A percentile compares a stretch with the other conserved stretches of the same genome.
These are phyloP conservation scores for Scarus forsteni DNA, from an alignment of 2,797 vertebrate species.

Conservation along the genomic window DNA sequence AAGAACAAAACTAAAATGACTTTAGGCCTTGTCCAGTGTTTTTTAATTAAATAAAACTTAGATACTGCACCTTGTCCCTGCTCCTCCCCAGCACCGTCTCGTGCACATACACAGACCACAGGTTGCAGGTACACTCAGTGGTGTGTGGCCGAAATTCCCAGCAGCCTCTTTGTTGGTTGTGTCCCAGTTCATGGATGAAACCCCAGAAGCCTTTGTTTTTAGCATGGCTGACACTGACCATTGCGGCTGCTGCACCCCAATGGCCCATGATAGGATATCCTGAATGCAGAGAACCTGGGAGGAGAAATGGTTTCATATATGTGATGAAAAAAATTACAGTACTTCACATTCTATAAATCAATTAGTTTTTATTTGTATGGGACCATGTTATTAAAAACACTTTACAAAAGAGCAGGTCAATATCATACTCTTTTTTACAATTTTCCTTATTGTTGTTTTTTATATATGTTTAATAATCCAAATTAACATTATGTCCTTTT, in stretches of 20 bases:
- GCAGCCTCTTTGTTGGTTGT: conserved; percentile 88
- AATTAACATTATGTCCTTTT: too few relatives aligned
- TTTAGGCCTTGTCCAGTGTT: too few relatives aligned
- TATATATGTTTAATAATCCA: too few relatives aligned
- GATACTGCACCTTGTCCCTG: conserved; percentile 66
- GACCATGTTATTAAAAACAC: too few relatives aligned
- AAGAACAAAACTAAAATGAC: neutral
- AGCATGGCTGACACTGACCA: conserved; percentile 58
- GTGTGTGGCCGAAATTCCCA: conserved; percentile 92
- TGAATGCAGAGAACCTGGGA: conserved; percentile 91
- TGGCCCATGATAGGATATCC: conserved; percentile 93
- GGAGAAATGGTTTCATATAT: neutral
- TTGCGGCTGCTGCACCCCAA: conserved; percentile 47
- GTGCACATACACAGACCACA: conserved; percentile 94
- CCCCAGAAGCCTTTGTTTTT: conserved; percentile 85
- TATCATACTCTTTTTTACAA: too few relatives aligned
- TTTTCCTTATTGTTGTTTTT: too few relatives aligned
- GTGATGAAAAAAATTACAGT: too few relatives aligned
- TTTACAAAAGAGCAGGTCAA: too few relatives aligned
- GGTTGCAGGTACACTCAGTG: conserved; percentile 94
- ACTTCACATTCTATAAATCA: too few relatives aligned
- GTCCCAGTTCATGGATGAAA: conserved; percentile 90
- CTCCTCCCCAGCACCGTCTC: conserved; percentile 87
- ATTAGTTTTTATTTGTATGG: too few relatives aligned
- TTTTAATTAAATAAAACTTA: neutral